These are phyloP conservation scores for Colinus virginianus DNA, from an alignment of 2,113 vertebrate genomes.

Conservation along the genomic window DNA sequence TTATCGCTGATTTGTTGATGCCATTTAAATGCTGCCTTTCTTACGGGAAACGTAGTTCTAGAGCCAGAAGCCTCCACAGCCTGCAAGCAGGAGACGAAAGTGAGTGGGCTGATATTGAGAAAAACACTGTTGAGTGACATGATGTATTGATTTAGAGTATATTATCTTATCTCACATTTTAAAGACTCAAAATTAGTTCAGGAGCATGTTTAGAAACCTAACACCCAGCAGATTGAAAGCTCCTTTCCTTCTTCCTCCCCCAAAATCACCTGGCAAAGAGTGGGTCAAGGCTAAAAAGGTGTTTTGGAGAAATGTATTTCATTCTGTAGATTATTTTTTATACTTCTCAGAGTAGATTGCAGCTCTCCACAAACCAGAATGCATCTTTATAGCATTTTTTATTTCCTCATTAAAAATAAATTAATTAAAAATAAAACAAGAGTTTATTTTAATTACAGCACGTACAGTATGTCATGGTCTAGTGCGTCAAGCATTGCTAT, in stretches of 20 bases:
- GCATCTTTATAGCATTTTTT: constrained; percentile 4
- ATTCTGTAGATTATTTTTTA: constrained; percentile 5
- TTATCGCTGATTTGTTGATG: constrained; percentile 25
- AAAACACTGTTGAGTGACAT: constrained; percentile 65
- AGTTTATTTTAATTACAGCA: constrained; percentile 68
- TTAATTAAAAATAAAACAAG: not conserved
- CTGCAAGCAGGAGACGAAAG: constrained; percentile 41
- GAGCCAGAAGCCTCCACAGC: constrained; percentile 28
- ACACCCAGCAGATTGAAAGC: constrained; percentile 55
- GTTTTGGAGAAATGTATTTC: constrained; percentile 10
- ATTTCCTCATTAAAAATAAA: not conserved
- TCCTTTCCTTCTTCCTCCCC: constrained; percentile 20
- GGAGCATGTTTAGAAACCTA: constrained; percentile 47
- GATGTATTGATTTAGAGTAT: constrained; percentile 52
- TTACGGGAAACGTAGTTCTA: constrained; percentile 1
- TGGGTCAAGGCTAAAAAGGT: constrained; percentile 40
- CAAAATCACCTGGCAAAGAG: constrained; percentile 54
- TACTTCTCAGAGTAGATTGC: constrained; percentile 29
- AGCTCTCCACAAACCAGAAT: constrained; percentile 27
- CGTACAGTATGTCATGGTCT: constrained; percentile 44
- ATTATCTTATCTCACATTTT: constrained; percentile 68
- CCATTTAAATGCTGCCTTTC: not conserved
- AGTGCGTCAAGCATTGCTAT: constrained; percentile 60
- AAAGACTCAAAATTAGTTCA: constrained; percentile 68
- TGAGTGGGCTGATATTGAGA: constrained; percentile 57